A percentile compares a stretch with the other conserved stretches of the same genome.
Evolutionary conservation across 1,140 invertebrate genomes (phyloP).

Genomic region (Drosophila prosaltans): DNA sequence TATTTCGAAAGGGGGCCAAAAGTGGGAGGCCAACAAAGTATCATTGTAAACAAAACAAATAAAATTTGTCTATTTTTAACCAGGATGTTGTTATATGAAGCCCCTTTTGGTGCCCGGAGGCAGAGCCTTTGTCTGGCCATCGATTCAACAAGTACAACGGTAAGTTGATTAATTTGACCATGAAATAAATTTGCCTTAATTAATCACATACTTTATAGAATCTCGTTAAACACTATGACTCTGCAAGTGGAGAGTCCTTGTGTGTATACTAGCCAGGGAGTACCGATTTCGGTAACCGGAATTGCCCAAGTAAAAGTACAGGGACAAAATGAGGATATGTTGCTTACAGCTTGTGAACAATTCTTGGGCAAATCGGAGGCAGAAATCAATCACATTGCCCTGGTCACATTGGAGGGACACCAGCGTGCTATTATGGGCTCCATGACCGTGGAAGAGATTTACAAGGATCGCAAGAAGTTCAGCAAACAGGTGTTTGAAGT

Average conservation of each 20-base stretch:
- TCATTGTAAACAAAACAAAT: slow-evolving; percentile 56
- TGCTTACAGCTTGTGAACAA: slow-evolving; percentile 97
- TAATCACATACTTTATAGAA: slow-evolving; percentile 85
- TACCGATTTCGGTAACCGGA: slow-evolving; percentile 98
- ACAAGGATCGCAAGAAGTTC: slow-evolving; percentile 99
- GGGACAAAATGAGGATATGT: slow-evolving; percentile 98
- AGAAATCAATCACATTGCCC: slow-evolving; percentile 96
- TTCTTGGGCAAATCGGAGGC: slow-evolving; percentile 96
- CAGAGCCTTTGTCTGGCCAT: slow-evolving; percentile 97
- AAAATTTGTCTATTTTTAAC: slow-evolving; percentile 44
- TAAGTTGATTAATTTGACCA: slow-evolving; percentile 74
- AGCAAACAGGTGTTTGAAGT: slow-evolving; percentile 98
- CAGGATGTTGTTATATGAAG: slow-evolving; percentile 96
- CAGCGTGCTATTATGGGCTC: slow-evolving; percentile 99
- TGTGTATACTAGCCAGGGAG: slow-evolving; percentile 98
- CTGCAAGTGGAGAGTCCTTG: slow-evolving; percentile 95
- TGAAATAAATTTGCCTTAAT: slow-evolving; percentile 9
- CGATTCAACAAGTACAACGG: slow-evolving; percentile 97
- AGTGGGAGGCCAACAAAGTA: not conserved
- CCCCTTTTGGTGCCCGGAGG: slow-evolving; percentile 96
- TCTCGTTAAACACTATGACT: slow-evolving; percentile 98
- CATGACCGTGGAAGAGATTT: slow-evolving; percentile 99
- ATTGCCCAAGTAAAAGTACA: slow-evolving; percentile 99
- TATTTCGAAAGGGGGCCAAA: not conserved
- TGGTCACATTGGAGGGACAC: slow-evolving; percentile 98